These are phyloP conservation scores for Coleophora flavipennella DNA, from an alignment of 2,888 invertebrate genomes.

Conservation along the genomic window DNA sequence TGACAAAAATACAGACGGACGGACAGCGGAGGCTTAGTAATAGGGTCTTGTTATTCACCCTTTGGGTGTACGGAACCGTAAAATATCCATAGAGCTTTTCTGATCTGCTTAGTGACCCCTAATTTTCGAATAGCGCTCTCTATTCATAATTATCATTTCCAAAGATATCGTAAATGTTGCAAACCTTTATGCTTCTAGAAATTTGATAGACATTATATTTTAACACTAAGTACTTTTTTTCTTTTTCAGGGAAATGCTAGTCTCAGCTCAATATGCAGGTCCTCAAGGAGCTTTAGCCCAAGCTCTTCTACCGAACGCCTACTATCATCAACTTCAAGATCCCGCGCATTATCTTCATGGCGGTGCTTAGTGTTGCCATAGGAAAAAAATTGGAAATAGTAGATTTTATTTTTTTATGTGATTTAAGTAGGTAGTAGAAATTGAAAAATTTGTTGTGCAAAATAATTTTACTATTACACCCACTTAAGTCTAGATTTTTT, in stretches of 20 bases:
- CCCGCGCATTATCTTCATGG: slow-evolving; percentile 54
- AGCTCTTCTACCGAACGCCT: slow-evolving; percentile 54
- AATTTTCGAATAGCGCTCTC: no score
- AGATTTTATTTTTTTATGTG: not conserved
- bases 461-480: slow-evolving; percentile 8
- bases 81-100: no score
- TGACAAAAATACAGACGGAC: no score
- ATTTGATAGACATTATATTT: no score
- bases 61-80: no score
- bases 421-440: not conserved
- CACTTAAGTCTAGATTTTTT: no score
- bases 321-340: slow-evolving; percentile 60
- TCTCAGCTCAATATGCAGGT: slow-evolving; percentile 58
- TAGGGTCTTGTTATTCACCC: no score
- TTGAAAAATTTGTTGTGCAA: slow-evolving; percentile 1
- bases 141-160: no score
- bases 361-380: slow-evolving; percentile 25
- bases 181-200: no score
- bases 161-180: no score
- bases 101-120: no score
- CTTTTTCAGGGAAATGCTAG: slow-evolving; percentile 58
- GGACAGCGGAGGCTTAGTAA: no score
- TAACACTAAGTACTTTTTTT: slow-evolving; percentile 1
- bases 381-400: not conserved
- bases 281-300: slow-evolving; percentile 51